Evolutionary conservation across 2,888 invertebrate genomes (phyloP).

Genomic region (Meghimatium bilineatum): DNA sequence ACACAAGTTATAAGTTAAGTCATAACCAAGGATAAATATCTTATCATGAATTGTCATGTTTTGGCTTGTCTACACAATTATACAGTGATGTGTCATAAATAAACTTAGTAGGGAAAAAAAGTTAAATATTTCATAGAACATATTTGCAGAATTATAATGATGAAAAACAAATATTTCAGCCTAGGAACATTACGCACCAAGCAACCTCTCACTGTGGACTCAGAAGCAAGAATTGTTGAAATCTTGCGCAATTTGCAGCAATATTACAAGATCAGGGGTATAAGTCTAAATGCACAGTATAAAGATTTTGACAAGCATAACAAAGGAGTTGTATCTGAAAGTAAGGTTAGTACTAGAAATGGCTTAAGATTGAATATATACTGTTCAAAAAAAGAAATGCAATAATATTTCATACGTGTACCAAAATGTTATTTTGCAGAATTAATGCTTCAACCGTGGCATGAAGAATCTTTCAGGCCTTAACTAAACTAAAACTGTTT

Average conservation of each 20-base stretch:
- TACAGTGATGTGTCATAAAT: too few relatives aligned
- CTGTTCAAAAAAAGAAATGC: too few relatives aligned
- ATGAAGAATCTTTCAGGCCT: too few relatives aligned
- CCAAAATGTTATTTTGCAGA: too few relatives aligned
- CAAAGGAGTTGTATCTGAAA: constrained; percentile 75
- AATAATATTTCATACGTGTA: too few relatives aligned
- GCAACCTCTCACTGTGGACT: constrained; percentile 66
- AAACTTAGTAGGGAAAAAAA: too few relatives aligned
- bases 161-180: constrained; percentile 54
- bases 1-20: too few relatives aligned
- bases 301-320: constrained; percentile 77
- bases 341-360: constrained; percentile 68
- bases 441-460: too few relatives aligned
- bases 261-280: constrained; percentile 74
- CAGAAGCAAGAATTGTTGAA: constrained; percentile 66
- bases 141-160: neutral
- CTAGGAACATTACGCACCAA: constrained; percentile 73
- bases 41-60: too few relatives aligned
- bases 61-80: too few relatives aligned
- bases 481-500: too few relatives aligned
- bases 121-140: neutral
- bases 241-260: constrained; percentile 69
- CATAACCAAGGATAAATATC: too few relatives aligned
- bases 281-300: constrained; percentile 74
- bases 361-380: neutral